Evolutionary conservation across 2,888 invertebrate species (phyloP), one percentile per base, ranked within the genome.

Genomic region (Cactoblastis cactorum): DNA sequence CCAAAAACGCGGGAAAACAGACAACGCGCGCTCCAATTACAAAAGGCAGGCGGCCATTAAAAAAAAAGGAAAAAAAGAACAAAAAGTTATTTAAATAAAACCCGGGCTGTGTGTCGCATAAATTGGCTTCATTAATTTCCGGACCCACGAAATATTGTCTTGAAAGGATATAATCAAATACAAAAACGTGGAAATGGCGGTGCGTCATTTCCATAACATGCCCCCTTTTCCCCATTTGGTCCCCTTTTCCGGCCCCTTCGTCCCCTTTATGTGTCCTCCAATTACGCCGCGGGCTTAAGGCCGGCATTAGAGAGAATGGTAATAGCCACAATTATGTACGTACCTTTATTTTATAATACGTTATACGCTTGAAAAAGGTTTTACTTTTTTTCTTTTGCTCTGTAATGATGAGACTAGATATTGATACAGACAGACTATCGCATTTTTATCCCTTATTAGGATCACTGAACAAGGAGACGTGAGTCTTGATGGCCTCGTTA

Each of bases 91-190:
- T 88, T 88, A 86, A 86, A 88, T 85, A 88, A 86, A 84, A 83
- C 75, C 82, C 74, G 67, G 71, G 74, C 73, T 72, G 80, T 67
- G 73, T 83, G 87, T 86, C 87, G 86, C 89, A 89, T 89, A 89
- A 89, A 89, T 89, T 89, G 86, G 85, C 77, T 85, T 83, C 86
- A 87, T 87, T 88, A 87, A 88, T 88, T 85, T 88, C 89, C 88
- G 86, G 84, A 63, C 79, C 82, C 80, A 80, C 85, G 80, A 89
- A 89, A 89, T 89, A 89, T 89, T 89, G 87, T 89, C 89, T 89
- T 89, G 88, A 89, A 89, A 88, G 89, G 87, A 88, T 88, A 88
- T 89, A 88, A 89, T 89, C 88, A 88, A 88, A 89, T 88, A 89
- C 87, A 87, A 88, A 89, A 89, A 85, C 83, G 80, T 83, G 87